Conservation (phyloP, 2,888 invertebrate species). For the Drosophila pullipes region DNA sequence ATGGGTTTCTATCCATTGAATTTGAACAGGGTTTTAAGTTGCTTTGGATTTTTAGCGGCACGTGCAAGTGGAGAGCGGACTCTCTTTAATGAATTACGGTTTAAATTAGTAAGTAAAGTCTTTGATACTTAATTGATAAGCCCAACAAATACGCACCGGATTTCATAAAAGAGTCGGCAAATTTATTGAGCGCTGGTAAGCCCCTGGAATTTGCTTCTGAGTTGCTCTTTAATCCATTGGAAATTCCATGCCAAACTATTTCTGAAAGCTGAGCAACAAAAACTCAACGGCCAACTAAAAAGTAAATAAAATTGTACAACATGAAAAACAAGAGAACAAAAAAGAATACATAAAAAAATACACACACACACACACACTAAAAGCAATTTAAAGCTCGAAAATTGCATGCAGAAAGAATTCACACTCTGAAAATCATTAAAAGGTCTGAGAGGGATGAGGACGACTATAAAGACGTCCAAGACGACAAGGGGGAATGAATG, state of each 20-base stretch:
- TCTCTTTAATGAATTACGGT: conserved; percentile 44
- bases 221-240: conserved; percentile 38
- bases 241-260: conserved; percentile 48
- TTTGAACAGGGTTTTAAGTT: conserved; percentile 26
- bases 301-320: conserved; percentile 51
- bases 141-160: conserved; percentile 28
- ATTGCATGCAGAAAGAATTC: conserved; percentile 61
- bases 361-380: conserved; percentile 46
- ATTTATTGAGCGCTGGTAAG: conserved; percentile 26
- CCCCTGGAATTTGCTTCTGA: conserved; percentile 24
- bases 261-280: conserved; percentile 32
- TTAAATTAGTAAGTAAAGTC: conserved; percentile 38
- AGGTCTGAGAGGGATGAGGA: conserved; percentile 66
- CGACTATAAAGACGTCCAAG: conserved; percentile 28
- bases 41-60: conserved; percentile 39
- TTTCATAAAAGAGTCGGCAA: conserved; percentile 3
- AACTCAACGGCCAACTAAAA: conserved; percentile 42
- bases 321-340: conserved; percentile 44
- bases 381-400: conserved; percentile 72
- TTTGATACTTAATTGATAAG: conserved; percentile 73
- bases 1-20: conserved; percentile 19
- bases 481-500: background rate
- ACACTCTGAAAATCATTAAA: conserved; percentile 76
- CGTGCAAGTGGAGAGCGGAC: conserved; percentile 47
- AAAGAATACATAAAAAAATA: background rate